phyloP scores from a whole-genome alignment of 2,888 invertebrate species.

The Argyresthia albistria region DNA sequence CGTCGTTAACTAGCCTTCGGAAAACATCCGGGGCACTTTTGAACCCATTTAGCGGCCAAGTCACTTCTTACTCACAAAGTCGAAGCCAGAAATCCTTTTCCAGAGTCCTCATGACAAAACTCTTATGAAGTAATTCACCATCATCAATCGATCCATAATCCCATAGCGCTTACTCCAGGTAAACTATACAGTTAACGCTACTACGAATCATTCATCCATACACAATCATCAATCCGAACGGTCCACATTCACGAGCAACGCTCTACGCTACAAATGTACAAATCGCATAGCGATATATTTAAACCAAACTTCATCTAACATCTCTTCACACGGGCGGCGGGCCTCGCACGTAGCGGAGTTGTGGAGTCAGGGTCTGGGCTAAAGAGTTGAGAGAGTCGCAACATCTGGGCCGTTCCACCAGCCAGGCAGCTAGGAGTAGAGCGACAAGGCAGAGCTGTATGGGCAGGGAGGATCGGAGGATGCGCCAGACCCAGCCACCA shows the following conservation, averaged over 20 bases:
- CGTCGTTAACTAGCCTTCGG: too few relatives aligned
- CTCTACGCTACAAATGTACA: neutral
- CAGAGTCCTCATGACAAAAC: too few relatives aligned
- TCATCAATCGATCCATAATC: too few relatives aligned
- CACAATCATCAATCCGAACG: neutral
- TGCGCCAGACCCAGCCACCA: slow-evolving; percentile 80
- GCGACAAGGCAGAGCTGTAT: slow-evolving; percentile 83
- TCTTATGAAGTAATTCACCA: too few relatives aligned
- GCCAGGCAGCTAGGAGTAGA: slow-evolving; percentile 80
- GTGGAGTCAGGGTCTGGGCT: slow-evolving; percentile 83
- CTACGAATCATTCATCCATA: neutral
- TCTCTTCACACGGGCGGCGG: slow-evolving; percentile 81
- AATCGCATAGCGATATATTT: neutral
- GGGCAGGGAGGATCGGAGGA: slow-evolving; percentile 82
- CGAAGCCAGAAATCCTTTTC: too few relatives aligned
- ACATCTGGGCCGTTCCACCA: slow-evolving; percentile 83
- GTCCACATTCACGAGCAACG: neutral
- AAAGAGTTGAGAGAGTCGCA: slow-evolving; percentile 85
- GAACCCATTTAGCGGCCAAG: too few relatives aligned
- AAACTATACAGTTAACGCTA: neutral
- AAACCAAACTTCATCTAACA: too few relatives aligned
- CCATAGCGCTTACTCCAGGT: too few relatives aligned
- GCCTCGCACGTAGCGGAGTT: slow-evolving; percentile 85
- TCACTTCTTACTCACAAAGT: too few relatives aligned
- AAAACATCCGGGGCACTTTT: too few relatives aligned